These are phyloP conservation scores for Protomyctophum bolini DNA, from an alignment of 2,113 vertebrate genomes.

Conservation along the genomic window DNA sequence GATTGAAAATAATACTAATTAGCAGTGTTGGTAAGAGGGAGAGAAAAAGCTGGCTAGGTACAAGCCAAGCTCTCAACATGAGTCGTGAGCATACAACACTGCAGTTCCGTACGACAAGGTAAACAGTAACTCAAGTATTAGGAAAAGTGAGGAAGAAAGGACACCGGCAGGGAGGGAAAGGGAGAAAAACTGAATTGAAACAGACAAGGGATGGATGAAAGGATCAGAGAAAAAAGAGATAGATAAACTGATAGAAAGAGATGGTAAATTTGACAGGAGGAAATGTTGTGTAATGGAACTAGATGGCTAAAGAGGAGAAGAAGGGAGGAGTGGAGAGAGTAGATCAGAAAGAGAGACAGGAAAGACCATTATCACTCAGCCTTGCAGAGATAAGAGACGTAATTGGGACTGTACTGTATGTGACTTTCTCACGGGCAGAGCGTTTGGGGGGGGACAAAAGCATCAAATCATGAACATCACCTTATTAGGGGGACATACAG, in stretches of 20 bases:
- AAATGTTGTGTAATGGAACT: background rate
- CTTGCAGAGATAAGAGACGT: conserved; percentile 55
- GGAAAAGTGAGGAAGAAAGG: background rate
- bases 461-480: conserved; percentile 35
- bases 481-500: conserved; percentile 46
- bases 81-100: no score
- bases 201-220: conserved; percentile 24
- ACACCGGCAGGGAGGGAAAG: conserved; percentile 14
- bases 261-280: conserved; percentile 14
- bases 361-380: conserved; percentile 43
- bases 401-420: conserved; percentile 26
- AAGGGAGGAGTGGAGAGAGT: conserved; percentile 4
- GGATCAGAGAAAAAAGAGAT: conserved; percentile 4
- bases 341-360: conserved; percentile 8
- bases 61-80: no score
- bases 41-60: background rate
- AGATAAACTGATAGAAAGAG: conserved; percentile 31
- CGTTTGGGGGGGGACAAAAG: conserved; percentile 29
- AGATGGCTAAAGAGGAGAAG: background rate
- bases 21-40: no score
- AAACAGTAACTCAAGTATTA: no score
- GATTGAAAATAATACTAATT: no score
- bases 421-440: conserved; percentile 44
- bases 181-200: conserved; percentile 19
- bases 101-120: no score